phyloP scores from a whole-genome alignment of 2,888 invertebrate genomes.

The Prosapia bicincta region DNA sequence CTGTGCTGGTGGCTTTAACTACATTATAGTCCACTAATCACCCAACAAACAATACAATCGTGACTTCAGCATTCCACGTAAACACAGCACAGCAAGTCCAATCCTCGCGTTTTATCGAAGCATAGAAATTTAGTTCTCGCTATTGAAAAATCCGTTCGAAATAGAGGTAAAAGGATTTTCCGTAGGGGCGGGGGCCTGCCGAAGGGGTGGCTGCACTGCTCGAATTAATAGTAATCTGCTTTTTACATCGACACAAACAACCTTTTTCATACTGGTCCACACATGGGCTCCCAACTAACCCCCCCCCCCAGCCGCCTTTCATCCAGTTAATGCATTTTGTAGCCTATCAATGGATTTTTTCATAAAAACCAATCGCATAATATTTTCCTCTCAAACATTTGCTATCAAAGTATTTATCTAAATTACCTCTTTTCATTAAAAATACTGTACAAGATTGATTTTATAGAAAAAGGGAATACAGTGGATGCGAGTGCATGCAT shows the following conservation, averaged over 20 bases:
- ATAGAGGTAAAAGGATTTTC: neutral
- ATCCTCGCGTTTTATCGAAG: too few relatives aligned
- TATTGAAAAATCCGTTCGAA: neutral
- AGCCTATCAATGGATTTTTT: neutral
- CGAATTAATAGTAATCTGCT: constrained; percentile 11
- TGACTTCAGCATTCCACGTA: too few relatives aligned
- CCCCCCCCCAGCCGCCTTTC: neutral
- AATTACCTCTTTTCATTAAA: neutral
- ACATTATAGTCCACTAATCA: too few relatives aligned
- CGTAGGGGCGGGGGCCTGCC: neutral
- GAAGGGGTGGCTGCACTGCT: neutral
- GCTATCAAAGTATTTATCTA: neutral
- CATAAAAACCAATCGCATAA: neutral
- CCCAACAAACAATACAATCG: too few relatives aligned
- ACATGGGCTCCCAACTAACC: neutral
- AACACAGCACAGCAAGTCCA: too few relatives aligned
- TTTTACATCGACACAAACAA: constrained; percentile 14
- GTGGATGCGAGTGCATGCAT: too few relatives aligned
- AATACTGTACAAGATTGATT: neutral
- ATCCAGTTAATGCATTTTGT: constrained; percentile 12
- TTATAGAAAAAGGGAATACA: neutral
- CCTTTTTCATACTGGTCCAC: constrained; percentile 9
- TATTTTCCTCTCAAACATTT: neutral
- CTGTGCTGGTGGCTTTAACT: too few relatives aligned
- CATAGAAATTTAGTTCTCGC: neutral